Conservation (phyloP, 2,888 invertebrate species). For the Diloba caeruleocephala region DNA sequence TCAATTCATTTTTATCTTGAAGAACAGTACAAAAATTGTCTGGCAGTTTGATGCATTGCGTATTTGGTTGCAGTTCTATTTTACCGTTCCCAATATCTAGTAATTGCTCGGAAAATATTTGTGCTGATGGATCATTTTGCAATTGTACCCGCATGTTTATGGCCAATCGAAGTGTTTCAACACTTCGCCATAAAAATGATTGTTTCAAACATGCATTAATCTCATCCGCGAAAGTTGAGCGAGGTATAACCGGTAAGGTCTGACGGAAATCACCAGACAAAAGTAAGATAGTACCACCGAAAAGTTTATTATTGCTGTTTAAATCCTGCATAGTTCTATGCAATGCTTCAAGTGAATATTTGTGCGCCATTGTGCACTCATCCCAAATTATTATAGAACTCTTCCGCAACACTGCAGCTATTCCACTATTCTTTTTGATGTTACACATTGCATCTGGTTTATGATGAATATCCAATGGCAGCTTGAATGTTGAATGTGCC, state of each 20-base stretch:
- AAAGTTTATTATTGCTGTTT: constrained; percentile 25
- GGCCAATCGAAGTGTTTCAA: constrained; percentile 26
- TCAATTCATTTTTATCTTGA: no score
- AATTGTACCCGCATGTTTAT: constrained; percentile 32
- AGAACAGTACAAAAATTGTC: no score
- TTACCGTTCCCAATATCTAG: no score
- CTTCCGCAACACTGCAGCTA: constrained; percentile 28
- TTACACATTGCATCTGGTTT: constrained; percentile 40
- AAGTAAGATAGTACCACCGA: constrained; percentile 39
- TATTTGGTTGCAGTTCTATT: no score
- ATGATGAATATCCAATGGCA: constrained; percentile 33
- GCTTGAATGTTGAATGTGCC: constrained; percentile 35
- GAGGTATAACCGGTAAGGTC: constrained; percentile 34
- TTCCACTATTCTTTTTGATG: constrained; percentile 34
- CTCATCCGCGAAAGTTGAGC: constrained; percentile 47
- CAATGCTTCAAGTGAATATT: constrained; percentile 49
- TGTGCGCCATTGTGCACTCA: no score
- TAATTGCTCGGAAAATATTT: no score
- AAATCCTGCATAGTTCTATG: constrained; percentile 40
- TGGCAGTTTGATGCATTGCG: no score
- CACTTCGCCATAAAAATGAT: constrained; percentile 49
- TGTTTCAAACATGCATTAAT: constrained; percentile 52
- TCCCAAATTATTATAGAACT: constrained; percentile 41
- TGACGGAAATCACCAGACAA: constrained; percentile 46
- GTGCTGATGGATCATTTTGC: constrained; percentile 34